Evolutionary conservation across 2,888 invertebrate genomes (phyloP), one percentile per base, ranked within the genome.

Genomic region (Ganaspis brasiliensis): DNA sequence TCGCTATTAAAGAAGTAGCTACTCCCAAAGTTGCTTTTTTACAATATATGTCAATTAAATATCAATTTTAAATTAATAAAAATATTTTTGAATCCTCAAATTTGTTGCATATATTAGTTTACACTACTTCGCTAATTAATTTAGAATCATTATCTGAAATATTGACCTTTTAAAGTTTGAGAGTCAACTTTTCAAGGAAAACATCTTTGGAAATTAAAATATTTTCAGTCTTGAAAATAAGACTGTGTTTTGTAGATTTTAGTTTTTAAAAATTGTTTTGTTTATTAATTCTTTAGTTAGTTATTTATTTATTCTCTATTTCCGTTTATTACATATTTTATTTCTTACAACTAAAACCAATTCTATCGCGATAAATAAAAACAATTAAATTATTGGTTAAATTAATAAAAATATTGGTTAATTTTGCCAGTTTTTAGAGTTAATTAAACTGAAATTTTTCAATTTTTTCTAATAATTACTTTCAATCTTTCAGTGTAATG

Each of bases 161-260:
- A 67, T 67, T 49, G 45, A 10, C 67, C 45, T 67, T 67, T 67
- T 16, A 35, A 67, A 45, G 24, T 24, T 21, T 45, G 67, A 67
- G 45, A 67, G 45, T 67, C 67, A 67, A 45, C n/a, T 16, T 45
- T 67, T 67, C 67, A 67, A 67, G 45, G 67, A 67, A 67, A 67
- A 67, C 45, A 26, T 40, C 45, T 67, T 49, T 26, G 16, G 9
- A 24, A n/a, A 12, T 16, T 40, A 21, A 21, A n/a, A 21, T 45
- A 45, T 67, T 67, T 67, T 67, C 8, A 14, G 24, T 1, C 14
- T 26, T n/a, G 1, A 57, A 49, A n/a, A 49, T 5, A 49, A 14
- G 1, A 5, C 3, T 14, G 12, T 49, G 14, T 49, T 57, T 3
- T 12, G 31, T 31, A 31, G 6, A 4, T 31, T 31, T 31, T 31